Evolutionary conservation across 2,888 invertebrate species (phyloP), one percentile per base, ranked within the genome.

Genomic region (Alloplasta piceator): DNA sequence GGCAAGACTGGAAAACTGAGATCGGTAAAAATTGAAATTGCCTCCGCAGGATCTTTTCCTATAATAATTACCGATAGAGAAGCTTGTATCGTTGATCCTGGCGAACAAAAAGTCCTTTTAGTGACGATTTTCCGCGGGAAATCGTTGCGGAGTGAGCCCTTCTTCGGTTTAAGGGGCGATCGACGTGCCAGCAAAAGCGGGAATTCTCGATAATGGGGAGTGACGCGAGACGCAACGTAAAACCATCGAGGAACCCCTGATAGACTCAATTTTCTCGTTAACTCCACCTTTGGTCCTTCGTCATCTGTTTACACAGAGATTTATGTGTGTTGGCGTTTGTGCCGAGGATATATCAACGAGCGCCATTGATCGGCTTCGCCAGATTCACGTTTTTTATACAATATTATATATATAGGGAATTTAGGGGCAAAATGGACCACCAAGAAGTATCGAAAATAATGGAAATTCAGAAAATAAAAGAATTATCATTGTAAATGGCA

Each of bases 11-110:
- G 14, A 12, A 50, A 14, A 50, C 12, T 12, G 12, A 14, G 46
- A 75, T 46, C 79, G 74, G 64, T 71, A 71, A 71, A 80, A 70
- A 77, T 70, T 66, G 75, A 75, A 64, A 80, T 80, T 66, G 70
- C 74, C 63, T 55, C 70, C 9, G 60, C 64, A 36, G 36, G 64
- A 75, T 70, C 43, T 60, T 79, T 79, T 38, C 70, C 70, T 71
- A 75, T 60, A 75, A 74, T 46, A 10, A 36, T 9, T 39, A 39
- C 5, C 39, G 50, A 58, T 50, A 5, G 12, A 52, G 4, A 41
- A 63, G 12, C 14, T 5, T 61, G 1, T 41, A 39, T n/a, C n/a
- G n/a, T n/a, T n/a, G 14, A 1, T n/a, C 48, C 5, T 10, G 5
- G n/a, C 48, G n/a, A 10, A 7, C 48, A 48, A 48, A 48, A 10